Evolutionary conservation across 2,888 invertebrate genomes (phyloP).

Genomic region (Euplagia quadripunctaria): DNA sequence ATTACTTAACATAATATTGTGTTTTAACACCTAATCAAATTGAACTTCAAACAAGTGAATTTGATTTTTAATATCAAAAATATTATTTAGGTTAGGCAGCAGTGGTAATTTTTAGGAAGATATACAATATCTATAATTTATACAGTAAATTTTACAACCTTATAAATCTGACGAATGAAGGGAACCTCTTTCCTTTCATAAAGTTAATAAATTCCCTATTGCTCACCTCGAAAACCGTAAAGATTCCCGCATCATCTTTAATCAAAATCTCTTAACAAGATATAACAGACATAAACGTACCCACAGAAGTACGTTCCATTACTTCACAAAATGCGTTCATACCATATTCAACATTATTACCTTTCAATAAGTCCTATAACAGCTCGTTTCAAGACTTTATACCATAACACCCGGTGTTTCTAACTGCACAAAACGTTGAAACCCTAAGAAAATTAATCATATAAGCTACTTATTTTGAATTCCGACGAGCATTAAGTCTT

Average conservation of each 20-base stretch:
- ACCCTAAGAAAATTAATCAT: constrained; percentile 64
- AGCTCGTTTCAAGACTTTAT: constrained; percentile 13
- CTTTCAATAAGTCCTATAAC: constrained; percentile 13
- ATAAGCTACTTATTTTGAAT: constrained; percentile 63
- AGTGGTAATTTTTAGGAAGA: background rate
- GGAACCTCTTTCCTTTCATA: constrained; percentile 15
- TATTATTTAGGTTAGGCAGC: background rate
- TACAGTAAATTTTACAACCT: constrained; percentile 4
- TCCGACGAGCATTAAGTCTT: constrained; percentile 51
- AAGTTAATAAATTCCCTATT: constrained; percentile 19
- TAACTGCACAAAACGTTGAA: constrained; percentile 44
- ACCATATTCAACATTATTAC: constrained; percentile 1
- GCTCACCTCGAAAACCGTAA: constrained; percentile 24
- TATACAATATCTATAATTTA: background rate
- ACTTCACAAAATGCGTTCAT: background rate
- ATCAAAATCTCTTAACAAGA: constrained; percentile 25
- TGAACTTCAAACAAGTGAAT: too few species aligned
- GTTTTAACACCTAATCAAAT: too few species aligned
- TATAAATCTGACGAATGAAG: constrained; percentile 12
- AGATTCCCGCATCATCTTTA: constrained; percentile 24
- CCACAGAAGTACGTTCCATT: constrained; percentile 22
- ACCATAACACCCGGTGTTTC: constrained; percentile 28
- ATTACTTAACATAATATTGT: too few species aligned
- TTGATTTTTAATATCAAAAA: background rate
- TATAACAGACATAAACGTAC: constrained; percentile 15